Percentiles rank a stretch among this genome's conserved stretches.
Conservation (phyloP, 2,888 invertebrate genomes). For the Oscheius myriophilus region DNA sequence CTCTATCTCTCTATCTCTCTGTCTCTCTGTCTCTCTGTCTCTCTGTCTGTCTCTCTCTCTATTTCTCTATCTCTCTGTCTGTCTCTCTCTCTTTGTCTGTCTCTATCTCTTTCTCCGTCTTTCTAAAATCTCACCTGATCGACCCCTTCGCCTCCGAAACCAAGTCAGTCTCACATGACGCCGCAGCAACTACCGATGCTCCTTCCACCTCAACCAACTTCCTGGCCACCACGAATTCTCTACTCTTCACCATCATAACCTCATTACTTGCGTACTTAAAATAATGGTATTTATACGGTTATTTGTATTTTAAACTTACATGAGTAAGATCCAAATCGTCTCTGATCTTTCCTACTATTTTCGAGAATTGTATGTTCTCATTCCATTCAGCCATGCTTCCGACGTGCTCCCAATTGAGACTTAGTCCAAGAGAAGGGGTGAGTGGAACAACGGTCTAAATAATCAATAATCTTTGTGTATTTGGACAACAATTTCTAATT, state of each 20-base stretch:
- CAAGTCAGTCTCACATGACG: slow-evolving; percentile 4
- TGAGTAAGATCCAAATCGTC: slow-evolving; percentile 22
- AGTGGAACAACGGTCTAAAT: slow-evolving; percentile 23
- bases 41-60: too few relatives aligned
- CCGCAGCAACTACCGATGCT: slow-evolving; percentile 1
- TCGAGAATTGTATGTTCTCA: slow-evolving; percentile 16
- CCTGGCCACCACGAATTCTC: slow-evolving; percentile 24
- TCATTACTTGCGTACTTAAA: slow-evolving; percentile 30
- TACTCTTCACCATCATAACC: slow-evolving; percentile 23
- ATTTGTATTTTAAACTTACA: background rate
- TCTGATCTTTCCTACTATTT: slow-evolving; percentile 7
- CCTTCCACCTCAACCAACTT: background rate
- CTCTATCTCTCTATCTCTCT: too few relatives aligned
- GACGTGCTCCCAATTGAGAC: slow-evolving; percentile 23
- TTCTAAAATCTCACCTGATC: slow-evolving; percentile 4
- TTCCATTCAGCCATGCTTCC: slow-evolving; percentile 28
- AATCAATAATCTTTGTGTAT: too few relatives aligned
- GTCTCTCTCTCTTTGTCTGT: too few relatives aligned
- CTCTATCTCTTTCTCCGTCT: too few relatives aligned
- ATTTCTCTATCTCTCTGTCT: too few relatives aligned
- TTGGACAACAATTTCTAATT: too few relatives aligned
- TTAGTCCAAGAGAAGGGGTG: background rate
- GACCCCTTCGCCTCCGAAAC: background rate
- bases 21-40: too few relatives aligned
- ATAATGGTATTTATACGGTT: background rate